These are phyloP conservation scores for Yasuhikotakia modesta DNA, from an alignment of 2,797 vertebrate species.

Conservation along the genomic window DNA sequence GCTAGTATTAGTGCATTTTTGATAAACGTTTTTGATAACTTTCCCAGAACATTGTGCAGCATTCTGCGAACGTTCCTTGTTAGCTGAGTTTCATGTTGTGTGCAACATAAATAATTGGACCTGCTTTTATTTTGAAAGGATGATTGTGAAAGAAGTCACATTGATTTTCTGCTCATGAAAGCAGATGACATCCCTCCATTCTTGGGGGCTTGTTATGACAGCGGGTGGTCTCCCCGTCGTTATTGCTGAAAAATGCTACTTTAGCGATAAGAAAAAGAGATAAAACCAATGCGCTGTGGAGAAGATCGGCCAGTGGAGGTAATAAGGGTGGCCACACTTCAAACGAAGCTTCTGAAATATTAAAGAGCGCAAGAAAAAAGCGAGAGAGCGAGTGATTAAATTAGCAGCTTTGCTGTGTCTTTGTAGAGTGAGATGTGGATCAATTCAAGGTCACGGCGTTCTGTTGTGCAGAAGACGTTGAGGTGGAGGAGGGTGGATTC, in stretches of 20 bases:
- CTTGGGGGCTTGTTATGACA: slow-evolving; percentile 70
- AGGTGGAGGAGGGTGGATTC: slow-evolving; percentile 67
- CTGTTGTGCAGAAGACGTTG: slow-evolving; percentile 62
- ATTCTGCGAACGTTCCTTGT: slow-evolving; percentile 31
- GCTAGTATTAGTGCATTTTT: too few relatives aligned
- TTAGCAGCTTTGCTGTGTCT: slow-evolving; percentile 70
- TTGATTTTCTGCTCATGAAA: slow-evolving; percentile 72
- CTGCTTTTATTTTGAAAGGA: slow-evolving; percentile 53
- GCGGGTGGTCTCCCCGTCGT: slow-evolving; percentile 65
- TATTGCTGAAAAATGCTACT: slow-evolving; percentile 56
- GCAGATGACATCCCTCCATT: slow-evolving; percentile 59
- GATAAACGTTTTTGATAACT: too few relatives aligned
- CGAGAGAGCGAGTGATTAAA: slow-evolving; percentile 69
- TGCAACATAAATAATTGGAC: slow-evolving; percentile 11
- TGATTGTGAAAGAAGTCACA: slow-evolving; percentile 54
- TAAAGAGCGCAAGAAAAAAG: slow-evolving; percentile 19
- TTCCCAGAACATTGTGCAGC: too few relatives aligned
- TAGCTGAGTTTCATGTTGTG: slow-evolving; percentile 53
- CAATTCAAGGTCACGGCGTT: slow-evolving; percentile 76
- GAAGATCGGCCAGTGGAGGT: slow-evolving; percentile 64
- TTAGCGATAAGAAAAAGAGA: slow-evolving; percentile 58
- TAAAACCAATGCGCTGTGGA: slow-evolving; percentile 56
- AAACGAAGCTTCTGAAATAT: slow-evolving; percentile 65
- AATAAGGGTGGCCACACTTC: slow-evolving; percentile 61
- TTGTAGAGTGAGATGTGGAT: slow-evolving; percentile 70